phyloP scores from a whole-genome alignment of 2,888 invertebrate species.

The Cataglyphis livida region DNA sequence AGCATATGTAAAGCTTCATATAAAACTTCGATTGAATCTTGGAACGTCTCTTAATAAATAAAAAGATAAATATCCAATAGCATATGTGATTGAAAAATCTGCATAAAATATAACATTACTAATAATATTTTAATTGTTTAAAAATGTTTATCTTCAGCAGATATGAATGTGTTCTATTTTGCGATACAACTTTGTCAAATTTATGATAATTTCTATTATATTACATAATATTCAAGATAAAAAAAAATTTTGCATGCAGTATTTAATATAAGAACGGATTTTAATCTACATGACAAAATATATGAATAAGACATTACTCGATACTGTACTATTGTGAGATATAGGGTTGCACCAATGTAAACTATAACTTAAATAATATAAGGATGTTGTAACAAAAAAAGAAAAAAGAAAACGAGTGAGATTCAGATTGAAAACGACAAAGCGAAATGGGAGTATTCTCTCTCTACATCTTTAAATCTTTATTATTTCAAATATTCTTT shows the following conservation, averaged over 20 bases:
- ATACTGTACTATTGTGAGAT: background rate
- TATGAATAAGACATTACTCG: background rate
- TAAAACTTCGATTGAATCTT: background rate
- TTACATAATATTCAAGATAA: background rate
- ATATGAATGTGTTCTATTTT: background rate
- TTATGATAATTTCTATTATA: background rate
- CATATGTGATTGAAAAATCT: background rate
- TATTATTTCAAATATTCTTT: background rate
- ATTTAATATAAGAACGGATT: background rate
- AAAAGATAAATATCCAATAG: background rate
- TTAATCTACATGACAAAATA: background rate
- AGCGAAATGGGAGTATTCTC: background rate
- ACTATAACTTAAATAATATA: background rate
- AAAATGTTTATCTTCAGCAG: background rate
- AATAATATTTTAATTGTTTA: background rate
- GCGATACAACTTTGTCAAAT: background rate
- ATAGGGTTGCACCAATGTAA: background rate
- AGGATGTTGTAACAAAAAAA: background rate
- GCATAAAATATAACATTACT: background rate
- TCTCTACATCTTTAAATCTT: no score
- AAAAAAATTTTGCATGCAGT: background rate
- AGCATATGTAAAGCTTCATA: conserved; percentile 22
- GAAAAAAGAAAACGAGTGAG: background rate
- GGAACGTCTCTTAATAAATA: background rate
- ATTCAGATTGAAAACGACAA: background rate